A percentile compares a stretch with the other conserved stretches of the same genome.
Evolutionary conservation across 30 jellyfish, hydroid and myxozoan species (phyloP).

Genomic region (Aurelia sp.): DNA sequence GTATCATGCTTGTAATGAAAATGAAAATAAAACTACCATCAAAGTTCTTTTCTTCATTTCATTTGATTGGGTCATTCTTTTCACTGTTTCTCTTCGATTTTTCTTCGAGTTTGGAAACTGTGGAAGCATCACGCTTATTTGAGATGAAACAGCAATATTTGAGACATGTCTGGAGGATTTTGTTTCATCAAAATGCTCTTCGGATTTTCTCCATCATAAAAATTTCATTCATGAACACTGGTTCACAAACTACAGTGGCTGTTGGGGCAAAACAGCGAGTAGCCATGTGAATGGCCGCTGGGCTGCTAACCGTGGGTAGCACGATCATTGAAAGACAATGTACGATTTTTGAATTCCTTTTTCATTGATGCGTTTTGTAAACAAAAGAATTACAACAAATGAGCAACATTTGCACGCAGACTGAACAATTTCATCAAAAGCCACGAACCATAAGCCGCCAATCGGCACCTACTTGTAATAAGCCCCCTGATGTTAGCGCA

Average conservation of each 20-base stretch:
- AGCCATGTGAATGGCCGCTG: not conserved
- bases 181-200: too few species aligned
- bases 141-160: too few species aligned
- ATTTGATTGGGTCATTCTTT: too few species aligned
- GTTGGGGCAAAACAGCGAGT: not conserved
- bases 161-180: too few species aligned
- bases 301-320: slow-evolving; percentile 28
- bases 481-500: slow-evolving; percentile 64
- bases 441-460: slow-evolving; percentile 17
- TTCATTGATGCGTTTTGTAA: not conserved
- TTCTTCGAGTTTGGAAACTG: too few species aligned
- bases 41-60: too few species aligned
- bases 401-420: slow-evolving; percentile 38
- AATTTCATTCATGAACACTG: too few species aligned
- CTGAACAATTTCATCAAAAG: slow-evolving; percentile 3
- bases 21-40: too few species aligned
- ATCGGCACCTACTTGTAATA: slow-evolving; percentile 8
- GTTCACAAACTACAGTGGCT: not conserved
- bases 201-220: too few species aligned
- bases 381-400: slow-evolving; percentile 18
- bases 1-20: too few species aligned
- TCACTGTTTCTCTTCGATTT: too few species aligned
- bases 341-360: slow-evolving; percentile 53
- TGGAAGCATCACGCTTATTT: too few species aligned
- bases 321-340: slow-evolving; percentile 21